Evolutionary conservation across 2,888 invertebrate genomes (phyloP).

Genomic region (Lepas anatifera): DNA sequence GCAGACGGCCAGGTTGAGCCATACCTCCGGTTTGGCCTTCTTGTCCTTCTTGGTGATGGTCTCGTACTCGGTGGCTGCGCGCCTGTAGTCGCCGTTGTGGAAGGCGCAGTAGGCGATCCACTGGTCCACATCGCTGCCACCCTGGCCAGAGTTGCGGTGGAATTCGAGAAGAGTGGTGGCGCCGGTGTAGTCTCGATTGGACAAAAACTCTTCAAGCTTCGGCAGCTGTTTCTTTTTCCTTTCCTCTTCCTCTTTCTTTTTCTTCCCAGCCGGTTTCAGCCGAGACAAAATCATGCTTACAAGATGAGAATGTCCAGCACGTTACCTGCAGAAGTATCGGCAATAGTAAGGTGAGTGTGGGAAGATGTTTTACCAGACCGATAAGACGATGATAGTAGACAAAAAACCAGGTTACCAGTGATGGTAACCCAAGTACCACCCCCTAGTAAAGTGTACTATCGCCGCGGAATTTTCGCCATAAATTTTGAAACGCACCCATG

Average conservation of each 20-base stretch:
- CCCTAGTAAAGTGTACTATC: no score
- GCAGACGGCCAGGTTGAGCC: conserved; percentile 78
- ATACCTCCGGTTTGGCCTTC: conserved; percentile 44
- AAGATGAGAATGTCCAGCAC: no score
- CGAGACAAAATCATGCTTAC: conserved; percentile 77
- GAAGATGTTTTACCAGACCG: no score
- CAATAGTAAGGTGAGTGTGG: no score
- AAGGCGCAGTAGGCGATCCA: conserved; percentile 96
- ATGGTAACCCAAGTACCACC: no score
- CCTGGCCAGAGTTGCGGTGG: conserved; percentile 41
- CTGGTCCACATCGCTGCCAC: conserved; percentile 46
- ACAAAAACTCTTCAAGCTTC: conserved; percentile 77
- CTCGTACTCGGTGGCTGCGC: conserved; percentile 42
- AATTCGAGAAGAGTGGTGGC: conserved; percentile 82
- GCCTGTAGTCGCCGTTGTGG: conserved; percentile 85
- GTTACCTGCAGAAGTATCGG: no score
- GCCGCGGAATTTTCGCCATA: no score
- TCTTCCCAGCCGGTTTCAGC: conserved; percentile 53
- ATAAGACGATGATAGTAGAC: no score
- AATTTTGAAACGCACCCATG: no score
- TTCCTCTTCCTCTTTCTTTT: conserved; percentile 12
- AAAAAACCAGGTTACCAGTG: no score
- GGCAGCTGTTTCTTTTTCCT: conserved; percentile 47
- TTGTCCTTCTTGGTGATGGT: conserved; percentile 38
- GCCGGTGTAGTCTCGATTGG: conserved; percentile 84